Base-by-base conservation (phyloP, 2,888 invertebrate species). In the Atethmia centrago region DNA sequence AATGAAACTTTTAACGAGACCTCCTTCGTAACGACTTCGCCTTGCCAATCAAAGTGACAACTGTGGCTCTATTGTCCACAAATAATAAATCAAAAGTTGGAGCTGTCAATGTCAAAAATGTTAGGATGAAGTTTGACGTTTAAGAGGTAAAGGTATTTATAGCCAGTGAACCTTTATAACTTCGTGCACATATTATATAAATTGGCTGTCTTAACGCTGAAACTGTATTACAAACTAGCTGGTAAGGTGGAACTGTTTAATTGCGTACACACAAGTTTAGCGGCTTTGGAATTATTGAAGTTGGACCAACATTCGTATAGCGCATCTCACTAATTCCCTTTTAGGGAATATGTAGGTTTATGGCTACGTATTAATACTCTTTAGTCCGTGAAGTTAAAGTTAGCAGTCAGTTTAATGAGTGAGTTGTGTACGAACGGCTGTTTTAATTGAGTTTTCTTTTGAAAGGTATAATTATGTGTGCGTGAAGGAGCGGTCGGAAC, bases 21-120 rank as follows among this genome's bases (percentile, higher is more conserved):
- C 76, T 78, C 75, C 74, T 80, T 76, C 75, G 66, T 77, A 82
- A 75, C 61, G 71, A 82, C 70, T 77, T 66, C 53, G 73, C 82
- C 79, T 72, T 86, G 86, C 85, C 86, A 84, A 74, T 85, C 80
- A 77, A 79, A 74, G 53, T 76, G 80, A 73, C 80, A 83, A 66
- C 72, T 63, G 61, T 36, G 77, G 62, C 65, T 79, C 74, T 79
- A 83, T 86, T 86, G 86, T 86, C 69, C 67, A 72, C 77, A 77
- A 83, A 77, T 77, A 82, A 86, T 86, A 83, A 86, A 86, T 86
- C 85, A 83, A 77, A 78, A 77, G 65, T 63, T 71, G 10, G 28
- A 55, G 58, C 61, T 80, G 83, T 79, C 74, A 83, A 77, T 81
- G 80, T 79, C 79, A 83, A 82, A 85, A 82, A 76, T 78, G 14